Conservation (phyloP, 2,888 invertebrate species). For the Tridacna crocea region DNA sequence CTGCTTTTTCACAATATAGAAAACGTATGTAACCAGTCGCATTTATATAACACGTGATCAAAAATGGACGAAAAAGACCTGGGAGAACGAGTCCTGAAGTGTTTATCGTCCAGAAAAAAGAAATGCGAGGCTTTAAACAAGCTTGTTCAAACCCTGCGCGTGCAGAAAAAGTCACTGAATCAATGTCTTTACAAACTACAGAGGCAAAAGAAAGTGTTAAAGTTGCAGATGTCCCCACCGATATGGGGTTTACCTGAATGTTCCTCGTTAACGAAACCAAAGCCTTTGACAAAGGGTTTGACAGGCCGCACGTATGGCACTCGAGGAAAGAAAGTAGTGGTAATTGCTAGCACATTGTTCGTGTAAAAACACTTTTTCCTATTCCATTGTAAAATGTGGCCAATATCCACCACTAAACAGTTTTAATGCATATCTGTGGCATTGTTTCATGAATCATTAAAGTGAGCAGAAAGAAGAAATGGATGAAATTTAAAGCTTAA, state of each 20-base stretch:
- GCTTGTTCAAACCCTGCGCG: conserved; percentile 41
- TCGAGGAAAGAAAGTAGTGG: background rate
- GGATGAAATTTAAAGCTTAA: too few relatives aligned
- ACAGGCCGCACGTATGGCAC: background rate
- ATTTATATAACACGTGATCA: conserved; percentile 5
- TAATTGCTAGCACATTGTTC: background rate
- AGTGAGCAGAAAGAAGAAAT: too few relatives aligned
- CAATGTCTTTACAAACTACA: conserved; percentile 46
- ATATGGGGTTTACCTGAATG: conserved; percentile 44
- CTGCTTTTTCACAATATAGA: background rate
- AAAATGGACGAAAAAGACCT: conserved; percentile 46
- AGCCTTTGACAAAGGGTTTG: too few relatives aligned
- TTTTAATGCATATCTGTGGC: too few relatives aligned
- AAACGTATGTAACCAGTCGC: background rate
- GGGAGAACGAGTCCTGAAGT: conserved; percentile 35
- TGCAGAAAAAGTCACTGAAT: conserved; percentile 53
- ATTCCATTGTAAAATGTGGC: background rate
- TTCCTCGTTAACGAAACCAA: background rate
- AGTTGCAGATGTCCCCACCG: conserved; percentile 48
- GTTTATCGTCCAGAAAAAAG: conserved; percentile 40
- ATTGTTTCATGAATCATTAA: too few relatives aligned
- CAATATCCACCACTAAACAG: too few relatives aligned
- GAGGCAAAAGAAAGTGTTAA: conserved; percentile 38
- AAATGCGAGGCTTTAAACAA: conserved; percentile 40
- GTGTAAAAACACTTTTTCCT: background rate